Evolutionary conservation across 2,888 invertebrate species (phyloP).

Genomic region (Synanthedon vespiformis): DNA sequence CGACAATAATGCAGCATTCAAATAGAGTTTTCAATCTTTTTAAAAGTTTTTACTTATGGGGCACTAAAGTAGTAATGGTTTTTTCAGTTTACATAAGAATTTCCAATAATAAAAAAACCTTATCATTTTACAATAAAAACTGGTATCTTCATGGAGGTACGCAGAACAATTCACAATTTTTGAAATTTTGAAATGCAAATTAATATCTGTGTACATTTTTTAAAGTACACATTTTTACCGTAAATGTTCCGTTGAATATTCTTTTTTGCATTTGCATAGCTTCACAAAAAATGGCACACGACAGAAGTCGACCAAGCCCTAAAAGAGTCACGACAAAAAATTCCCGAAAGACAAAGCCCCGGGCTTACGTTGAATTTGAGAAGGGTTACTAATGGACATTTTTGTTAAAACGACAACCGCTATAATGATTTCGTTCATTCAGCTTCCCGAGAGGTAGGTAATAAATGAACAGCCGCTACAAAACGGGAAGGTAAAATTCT

Average conservation of each 20-base stretch:
- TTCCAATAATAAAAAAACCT: no score
- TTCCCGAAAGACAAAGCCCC: constrained; percentile 24
- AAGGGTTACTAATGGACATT: constrained; percentile 46
- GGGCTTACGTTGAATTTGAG: constrained; percentile 38
- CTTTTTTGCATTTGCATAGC: constrained; percentile 6
- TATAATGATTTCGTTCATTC: constrained; percentile 27
- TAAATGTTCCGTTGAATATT: not conserved
- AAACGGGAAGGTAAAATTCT: constrained; percentile 9
- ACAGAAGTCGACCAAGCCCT: constrained; percentile 12
- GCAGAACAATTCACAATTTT: no score
- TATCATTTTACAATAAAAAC: no score
- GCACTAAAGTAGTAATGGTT: no score
- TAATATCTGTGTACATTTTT: not conserved
- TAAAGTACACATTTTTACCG: not conserved
- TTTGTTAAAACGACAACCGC: constrained; percentile 34
- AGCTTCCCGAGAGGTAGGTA: constrained; percentile 6
- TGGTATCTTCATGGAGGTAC: no score
- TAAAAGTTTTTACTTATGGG: no score
- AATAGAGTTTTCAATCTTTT: not conserved
- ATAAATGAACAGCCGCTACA: constrained; percentile 19
- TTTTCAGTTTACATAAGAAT: no score
- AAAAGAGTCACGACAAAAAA: constrained; percentile 10
- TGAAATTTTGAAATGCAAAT: not conserved
- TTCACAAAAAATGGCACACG: constrained; percentile 10
- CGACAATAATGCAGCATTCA: constrained; percentile 8